Evolutionary conservation across 2,797 vertebrate genomes (phyloP).

Genomic region (Tadarida brasiliensis): DNA sequence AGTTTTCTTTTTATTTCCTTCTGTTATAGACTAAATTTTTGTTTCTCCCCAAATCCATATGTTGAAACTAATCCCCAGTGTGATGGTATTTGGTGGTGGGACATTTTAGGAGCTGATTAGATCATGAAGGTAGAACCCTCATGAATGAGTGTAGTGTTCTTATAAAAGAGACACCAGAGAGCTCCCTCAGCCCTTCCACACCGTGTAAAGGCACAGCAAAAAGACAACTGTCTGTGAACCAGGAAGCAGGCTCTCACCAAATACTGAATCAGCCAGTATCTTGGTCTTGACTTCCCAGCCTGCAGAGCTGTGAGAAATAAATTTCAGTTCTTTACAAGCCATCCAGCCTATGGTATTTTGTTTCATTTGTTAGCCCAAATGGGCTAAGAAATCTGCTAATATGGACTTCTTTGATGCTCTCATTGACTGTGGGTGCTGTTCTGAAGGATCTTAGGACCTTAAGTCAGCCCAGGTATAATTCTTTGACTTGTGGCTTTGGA

Average conservation of each 20-base stretch:
- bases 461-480: neutral
- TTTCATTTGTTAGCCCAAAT: conserved; percentile 16
- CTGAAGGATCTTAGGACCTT: neutral
- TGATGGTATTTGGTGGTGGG: neutral
- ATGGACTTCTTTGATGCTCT: neutral
- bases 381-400: neutral
- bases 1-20: neutral
- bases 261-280: neutral
- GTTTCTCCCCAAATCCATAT: neutral
- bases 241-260: neutral
- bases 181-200: neutral
- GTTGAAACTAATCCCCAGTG: neutral
- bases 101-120: neutral
- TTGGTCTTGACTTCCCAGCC: neutral
- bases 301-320: conserved; percentile 1
- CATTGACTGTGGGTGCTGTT: neutral
- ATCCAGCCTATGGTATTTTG: neutral
- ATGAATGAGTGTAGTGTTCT: neutral
- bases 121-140: neutral
- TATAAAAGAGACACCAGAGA: neutral
- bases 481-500: conserved; percentile 34
- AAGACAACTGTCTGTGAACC: neutral
- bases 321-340: neutral
- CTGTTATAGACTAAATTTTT: neutral
- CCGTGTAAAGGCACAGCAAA: neutral